These are phyloP conservation scores for Rhinichthys osculus DNA, from an alignment of 2,797 vertebrate genomes.

Conservation along the genomic window DNA sequence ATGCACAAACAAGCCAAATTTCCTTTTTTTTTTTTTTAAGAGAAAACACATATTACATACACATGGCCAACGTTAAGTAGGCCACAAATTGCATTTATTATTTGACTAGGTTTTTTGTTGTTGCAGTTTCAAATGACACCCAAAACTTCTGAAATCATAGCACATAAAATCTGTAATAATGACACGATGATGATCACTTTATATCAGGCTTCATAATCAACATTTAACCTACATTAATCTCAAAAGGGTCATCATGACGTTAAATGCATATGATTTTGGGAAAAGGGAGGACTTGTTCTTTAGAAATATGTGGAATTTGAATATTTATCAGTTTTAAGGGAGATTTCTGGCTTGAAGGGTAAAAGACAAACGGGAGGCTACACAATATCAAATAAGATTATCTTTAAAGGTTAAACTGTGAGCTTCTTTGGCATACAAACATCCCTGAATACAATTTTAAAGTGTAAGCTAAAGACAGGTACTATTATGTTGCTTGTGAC, in stretches of 20 bases:
- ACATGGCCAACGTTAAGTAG: neutral
- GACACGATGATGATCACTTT: neutral
- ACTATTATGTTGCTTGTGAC: neutral
- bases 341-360: conserved; percentile 50
- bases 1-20: conserved; percentile 5
- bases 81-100: conserved; percentile 5
- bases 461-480: conserved; percentile 27
- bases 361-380: conserved; percentile 18
- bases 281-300: neutral
- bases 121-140: neutral
- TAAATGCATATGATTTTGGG: neutral
- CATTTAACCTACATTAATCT: neutral
- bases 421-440: conserved; percentile 65
- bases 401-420: conserved; percentile 40
- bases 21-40: neutral
- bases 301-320: neutral
- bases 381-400: conserved; percentile 36
- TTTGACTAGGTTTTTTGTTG: neutral
- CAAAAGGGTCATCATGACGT: neutral
- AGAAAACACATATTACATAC: conserved; percentile 1
- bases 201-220: neutral
- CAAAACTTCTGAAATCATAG: neutral
- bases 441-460: conserved; percentile 63
- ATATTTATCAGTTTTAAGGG: conserved; percentile 10
- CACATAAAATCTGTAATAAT: neutral